Evolutionary conservation across 2,113 vertebrate genomes (phyloP).

Genomic region (Cisticola juncidis): DNA sequence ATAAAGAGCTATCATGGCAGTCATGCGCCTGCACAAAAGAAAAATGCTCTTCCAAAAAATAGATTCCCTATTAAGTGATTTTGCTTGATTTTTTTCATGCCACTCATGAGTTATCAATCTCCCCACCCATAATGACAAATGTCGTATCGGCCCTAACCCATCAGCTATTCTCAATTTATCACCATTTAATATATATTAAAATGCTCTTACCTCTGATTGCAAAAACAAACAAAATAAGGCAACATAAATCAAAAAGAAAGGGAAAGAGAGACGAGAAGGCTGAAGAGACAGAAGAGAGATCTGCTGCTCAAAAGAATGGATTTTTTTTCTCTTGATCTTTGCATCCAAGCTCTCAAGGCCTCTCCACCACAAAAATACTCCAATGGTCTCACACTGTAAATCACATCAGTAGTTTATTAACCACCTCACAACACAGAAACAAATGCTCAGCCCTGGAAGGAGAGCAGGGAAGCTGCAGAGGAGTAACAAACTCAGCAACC

Average conservation of each 20-base stretch:
- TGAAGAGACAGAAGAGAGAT: not conserved
- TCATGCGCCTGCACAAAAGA: not conserved
- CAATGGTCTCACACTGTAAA: not conserved
- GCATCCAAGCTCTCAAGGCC: conserved; percentile 13
- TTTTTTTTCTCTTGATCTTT: not conserved
- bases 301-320: not conserved
- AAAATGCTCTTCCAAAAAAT: conserved; percentile 5
- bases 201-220: conserved; percentile 65
- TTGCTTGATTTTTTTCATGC: conserved; percentile 16
- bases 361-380: conserved; percentile 10
- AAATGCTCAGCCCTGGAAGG: not conserved
- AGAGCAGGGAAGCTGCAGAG: not conserved
- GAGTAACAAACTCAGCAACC: conserved; percentile 21
- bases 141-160: conserved; percentile 40
- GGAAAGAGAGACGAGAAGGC: not conserved
- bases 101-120: conserved; percentile 67
- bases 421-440: not conserved
- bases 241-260: conserved; percentile 44
- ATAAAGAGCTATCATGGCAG: conserved; percentile 6
- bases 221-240: conserved; percentile 68
- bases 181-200: conserved; percentile 78
- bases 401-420: conserved; percentile 33
- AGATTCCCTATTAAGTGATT: conserved; percentile 41
- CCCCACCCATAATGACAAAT: conserved; percentile 69
- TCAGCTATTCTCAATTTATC: conserved; percentile 70